These are phyloP conservation scores for Phrynosoma blainvillii DNA, from an alignment of 2,113 vertebrate genomes.

Conservation along the genomic window DNA sequence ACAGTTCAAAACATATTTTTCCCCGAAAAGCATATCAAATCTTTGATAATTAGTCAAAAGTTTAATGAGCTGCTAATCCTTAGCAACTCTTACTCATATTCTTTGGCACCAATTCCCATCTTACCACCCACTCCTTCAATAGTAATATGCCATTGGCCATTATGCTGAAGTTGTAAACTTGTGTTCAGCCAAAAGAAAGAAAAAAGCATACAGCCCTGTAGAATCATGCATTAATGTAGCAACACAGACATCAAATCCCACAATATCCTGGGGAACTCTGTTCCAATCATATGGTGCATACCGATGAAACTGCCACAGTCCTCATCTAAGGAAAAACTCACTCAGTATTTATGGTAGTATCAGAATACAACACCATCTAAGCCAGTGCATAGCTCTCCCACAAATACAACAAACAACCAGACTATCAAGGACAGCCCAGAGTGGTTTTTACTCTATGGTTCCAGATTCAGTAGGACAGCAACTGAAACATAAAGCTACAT, in stretches of 20 bases:
- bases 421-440: not conserved
- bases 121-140: not conserved
- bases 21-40: slow-evolving; percentile 12
- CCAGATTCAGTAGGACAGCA: not conserved
- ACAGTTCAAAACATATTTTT: not conserved
- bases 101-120: too few species aligned
- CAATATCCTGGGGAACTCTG: not conserved
- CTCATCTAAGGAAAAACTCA: not conserved
- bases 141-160: not conserved
- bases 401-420: not conserved
- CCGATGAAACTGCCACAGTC: not conserved
- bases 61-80: not conserved
- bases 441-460: not conserved
- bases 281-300: not conserved
- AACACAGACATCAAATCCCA: not conserved
- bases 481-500: not conserved
- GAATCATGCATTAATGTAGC: not conserved
- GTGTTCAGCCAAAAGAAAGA: not conserved
- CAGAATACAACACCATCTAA: not conserved
- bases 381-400: not conserved
- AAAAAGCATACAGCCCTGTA: not conserved
- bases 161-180: not conserved
- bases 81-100: not conserved
- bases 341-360: not conserved
- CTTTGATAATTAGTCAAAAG: not conserved